Conservation (phyloP, 2,888 invertebrate species). For the Acronicta leporina region DNA sequence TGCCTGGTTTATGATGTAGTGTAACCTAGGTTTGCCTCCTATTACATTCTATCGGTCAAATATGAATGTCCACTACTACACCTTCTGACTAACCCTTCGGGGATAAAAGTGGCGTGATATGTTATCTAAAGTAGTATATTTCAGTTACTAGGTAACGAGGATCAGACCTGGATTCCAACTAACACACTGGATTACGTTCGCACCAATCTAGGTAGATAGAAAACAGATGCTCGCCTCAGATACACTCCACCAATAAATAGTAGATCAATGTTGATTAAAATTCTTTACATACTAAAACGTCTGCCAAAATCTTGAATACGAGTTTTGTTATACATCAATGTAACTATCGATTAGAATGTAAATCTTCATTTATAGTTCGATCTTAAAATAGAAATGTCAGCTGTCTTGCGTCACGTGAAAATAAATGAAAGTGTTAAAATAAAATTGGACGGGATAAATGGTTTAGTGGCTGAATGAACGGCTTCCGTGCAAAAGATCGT, state of each 20-base stretch:
- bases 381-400: constrained; percentile 16
- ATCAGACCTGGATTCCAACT: constrained; percentile 8
- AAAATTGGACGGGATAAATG: neutral
- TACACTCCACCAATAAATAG: constrained; percentile 12
- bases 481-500: no score
- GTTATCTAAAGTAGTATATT: no score
- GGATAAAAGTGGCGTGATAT: no score
- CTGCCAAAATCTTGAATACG: constrained; percentile 30
- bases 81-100: no score
- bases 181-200: neutral
- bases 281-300: constrained; percentile 14
- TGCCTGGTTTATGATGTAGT: no score
- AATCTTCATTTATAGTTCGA: constrained; percentile 23
- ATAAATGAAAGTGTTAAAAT: constrained; percentile 2
- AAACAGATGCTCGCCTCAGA: constrained; percentile 20
- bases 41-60: no score
- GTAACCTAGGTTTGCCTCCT: no score
- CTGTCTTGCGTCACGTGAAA: neutral
- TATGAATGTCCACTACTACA: no score
- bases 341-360: constrained; percentile 15
- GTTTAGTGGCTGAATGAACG: neutral
- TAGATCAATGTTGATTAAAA: constrained; percentile 42
- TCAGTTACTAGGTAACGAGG: constrained; percentile 2
- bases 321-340: constrained; percentile 7
- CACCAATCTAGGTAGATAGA: constrained; percentile 15